phyloP scores from a whole-genome alignment of 2,888 invertebrate species.

The Gnatocerus cornutus region DNA sequence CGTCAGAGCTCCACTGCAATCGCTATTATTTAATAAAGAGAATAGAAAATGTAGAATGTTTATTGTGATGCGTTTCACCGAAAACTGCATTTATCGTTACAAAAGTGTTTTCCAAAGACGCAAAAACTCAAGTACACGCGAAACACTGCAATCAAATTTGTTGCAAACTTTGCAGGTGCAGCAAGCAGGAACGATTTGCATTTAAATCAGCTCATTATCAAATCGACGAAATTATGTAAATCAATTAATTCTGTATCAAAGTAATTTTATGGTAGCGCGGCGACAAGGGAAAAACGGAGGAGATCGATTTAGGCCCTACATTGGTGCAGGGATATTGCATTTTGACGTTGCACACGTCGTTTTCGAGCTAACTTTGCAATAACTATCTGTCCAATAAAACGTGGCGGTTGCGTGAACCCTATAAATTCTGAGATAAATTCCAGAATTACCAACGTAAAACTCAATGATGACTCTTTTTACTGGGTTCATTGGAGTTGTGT shows the following conservation, averaged over 20 bases:
- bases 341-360: too few relatives aligned
- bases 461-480: too few relatives aligned
- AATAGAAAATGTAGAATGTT: neutral
- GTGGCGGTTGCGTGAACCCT: too few relatives aligned
- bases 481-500: too few relatives aligned
- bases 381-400: too few relatives aligned
- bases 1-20: neutral
- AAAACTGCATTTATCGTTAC: neutral
- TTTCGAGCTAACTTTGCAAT: too few relatives aligned
- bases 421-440: too few relatives aligned
- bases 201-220: constrained; percentile 10
- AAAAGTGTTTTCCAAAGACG: neutral
- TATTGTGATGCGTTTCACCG: neutral
- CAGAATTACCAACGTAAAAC: too few relatives aligned
- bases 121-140: neutral
- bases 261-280: neutral
- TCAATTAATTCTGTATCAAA: constrained; percentile 1
- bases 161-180: neutral
- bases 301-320: too few relatives aligned
- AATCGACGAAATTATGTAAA: constrained; percentile 1
- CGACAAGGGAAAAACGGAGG: too few relatives aligned
- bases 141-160: neutral
- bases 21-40: neutral
- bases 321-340: too few relatives aligned
- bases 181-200: constrained; percentile 6